These are phyloP conservation scores for Gambelia wislizenii DNA, from an alignment of 2,797 vertebrate genomes.

Conservation along the genomic window DNA sequence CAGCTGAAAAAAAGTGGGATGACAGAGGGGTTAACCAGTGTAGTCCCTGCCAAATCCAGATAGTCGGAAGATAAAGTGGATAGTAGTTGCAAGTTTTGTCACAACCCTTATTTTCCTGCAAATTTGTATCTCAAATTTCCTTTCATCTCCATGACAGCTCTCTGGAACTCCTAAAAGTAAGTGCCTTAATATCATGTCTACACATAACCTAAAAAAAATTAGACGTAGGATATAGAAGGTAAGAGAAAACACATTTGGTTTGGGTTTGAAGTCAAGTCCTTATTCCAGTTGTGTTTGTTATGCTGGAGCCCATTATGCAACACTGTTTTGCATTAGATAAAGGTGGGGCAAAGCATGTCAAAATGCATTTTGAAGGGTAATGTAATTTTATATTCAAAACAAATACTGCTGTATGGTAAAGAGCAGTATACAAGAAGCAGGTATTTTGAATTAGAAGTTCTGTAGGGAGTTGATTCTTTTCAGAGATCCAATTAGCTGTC, in stretches of 20 bases:
- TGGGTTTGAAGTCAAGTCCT: constrained; percentile 46
- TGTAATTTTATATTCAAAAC: constrained; percentile 70
- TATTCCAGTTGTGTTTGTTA: constrained; percentile 50
- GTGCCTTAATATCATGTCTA: constrained; percentile 6
- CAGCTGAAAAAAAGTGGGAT: no score
- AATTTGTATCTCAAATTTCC: background rate
- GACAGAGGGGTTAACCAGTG: no score
- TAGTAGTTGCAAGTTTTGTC: background rate
- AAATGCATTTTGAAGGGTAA: constrained; percentile 67
- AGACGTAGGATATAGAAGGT: constrained; percentile 34
- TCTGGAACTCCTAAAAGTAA: constrained; percentile 6
- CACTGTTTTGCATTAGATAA: constrained; percentile 42
- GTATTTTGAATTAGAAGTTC: constrained; percentile 61
- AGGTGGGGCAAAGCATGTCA: constrained; percentile 40
- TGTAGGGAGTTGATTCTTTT: constrained; percentile 62
- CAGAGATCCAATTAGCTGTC: constrained; percentile 78
- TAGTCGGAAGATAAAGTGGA: no score
- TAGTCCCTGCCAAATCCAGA: no score
- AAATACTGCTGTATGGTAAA: constrained; percentile 64
- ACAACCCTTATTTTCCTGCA: background rate
- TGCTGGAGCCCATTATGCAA: constrained; percentile 43
- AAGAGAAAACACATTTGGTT: constrained; percentile 49
- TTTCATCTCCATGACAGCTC: background rate
- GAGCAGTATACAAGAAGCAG: constrained; percentile 43
- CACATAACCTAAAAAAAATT: constrained; percentile 4